Evolutionary conservation across 2,113 vertebrate species (phyloP).

Genomic region (Rana temporaria): DNA sequence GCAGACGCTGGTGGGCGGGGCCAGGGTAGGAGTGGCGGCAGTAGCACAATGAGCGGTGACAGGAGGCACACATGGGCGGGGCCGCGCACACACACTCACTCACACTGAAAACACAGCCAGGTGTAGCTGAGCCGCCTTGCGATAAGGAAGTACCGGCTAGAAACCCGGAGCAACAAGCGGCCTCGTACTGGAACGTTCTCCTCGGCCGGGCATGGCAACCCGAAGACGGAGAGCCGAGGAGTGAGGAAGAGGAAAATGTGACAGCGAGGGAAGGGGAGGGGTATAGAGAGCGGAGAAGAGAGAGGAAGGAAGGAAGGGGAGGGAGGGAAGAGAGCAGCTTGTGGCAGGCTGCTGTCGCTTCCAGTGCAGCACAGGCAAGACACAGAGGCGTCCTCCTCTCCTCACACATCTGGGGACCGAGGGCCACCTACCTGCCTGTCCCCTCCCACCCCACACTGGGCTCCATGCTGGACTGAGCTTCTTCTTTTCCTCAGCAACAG

Average conservation of each 20-base stretch:
- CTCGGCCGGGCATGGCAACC: not conserved
- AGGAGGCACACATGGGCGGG: not conserved
- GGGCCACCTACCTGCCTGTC: constrained; percentile 18
- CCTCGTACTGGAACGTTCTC: not conserved
- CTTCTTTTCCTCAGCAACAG: not conserved
- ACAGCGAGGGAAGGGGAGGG: constrained; percentile 51
- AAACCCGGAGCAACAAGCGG: too few relatives aligned
- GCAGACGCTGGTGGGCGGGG: too few relatives aligned
- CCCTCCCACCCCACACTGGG: not conserved
- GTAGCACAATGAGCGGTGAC: not conserved
- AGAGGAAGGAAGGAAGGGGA: constrained; percentile 52
- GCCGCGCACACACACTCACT: not conserved
- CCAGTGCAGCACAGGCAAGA: constrained; percentile 55
- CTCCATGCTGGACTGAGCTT: constrained; percentile 14
- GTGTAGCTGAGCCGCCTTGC: not conserved
- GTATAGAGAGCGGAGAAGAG: constrained; percentile 5
- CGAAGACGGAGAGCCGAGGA: constrained; percentile 21
- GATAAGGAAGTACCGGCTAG: too few relatives aligned
- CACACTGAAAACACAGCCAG: constrained; percentile 3
- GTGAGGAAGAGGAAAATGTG: constrained; percentile 54
- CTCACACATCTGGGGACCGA: constrained; percentile 29
- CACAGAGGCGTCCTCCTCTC: constrained; percentile 21
- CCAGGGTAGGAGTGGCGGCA: too few relatives aligned
- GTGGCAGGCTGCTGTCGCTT: constrained; percentile 49
- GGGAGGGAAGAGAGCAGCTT: constrained; percentile 45